Base-by-base conservation (phyloP, 2,113 vertebrate species). In the Nothocercus nigrocapillus region DNA sequence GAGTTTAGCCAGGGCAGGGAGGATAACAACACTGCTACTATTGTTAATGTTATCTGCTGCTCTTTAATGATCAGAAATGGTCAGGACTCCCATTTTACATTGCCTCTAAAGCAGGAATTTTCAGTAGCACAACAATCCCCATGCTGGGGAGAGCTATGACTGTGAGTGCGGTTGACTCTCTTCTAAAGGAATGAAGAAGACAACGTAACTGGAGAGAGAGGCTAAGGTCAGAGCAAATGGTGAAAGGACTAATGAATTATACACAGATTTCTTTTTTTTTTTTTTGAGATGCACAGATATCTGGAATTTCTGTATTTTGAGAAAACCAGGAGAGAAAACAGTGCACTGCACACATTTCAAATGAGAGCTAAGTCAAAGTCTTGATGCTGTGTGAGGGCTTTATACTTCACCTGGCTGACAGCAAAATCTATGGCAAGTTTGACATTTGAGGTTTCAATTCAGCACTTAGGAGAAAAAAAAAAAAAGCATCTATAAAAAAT, bases 371-470 rank as follows among this genome's bases (percentile, higher is more conserved):
- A 92, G 83, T 91, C 92, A 90, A 88, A 93, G 76, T 85, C 92
- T 72, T 96, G 82, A 95, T 85, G 94, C 82, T 85, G 61, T 34
- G 66, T 70, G 87, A 95, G 32, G 64, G 78, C 73, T 94, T 96
- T 92, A 76, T 90, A 83, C 75, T 85, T 77, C 24, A 70, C 53
- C 44, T 59, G 85, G 88, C 68, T 94, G 95, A 97, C 94, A 96
- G 93, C 49, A 96, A 95, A 96, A 96, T 94, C 94, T 85, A 96
- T 93, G 87, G 63, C 0, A 18, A 92, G 67, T 68, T 67, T 96
- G 96, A 97, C 95, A 95, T 94, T 89, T 97, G 95, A 97, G 86
- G 69, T 96, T 96, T 97, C 94, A 96, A 97, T 97, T 94, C 81
- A 91, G 77, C 10, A 27, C 68, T 92, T 93, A 38, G 49, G 45